These are phyloP conservation scores for Arothron firmamentum DNA, from an alignment of 2,113 vertebrate genomes.

Conservation along the genomic window DNA sequence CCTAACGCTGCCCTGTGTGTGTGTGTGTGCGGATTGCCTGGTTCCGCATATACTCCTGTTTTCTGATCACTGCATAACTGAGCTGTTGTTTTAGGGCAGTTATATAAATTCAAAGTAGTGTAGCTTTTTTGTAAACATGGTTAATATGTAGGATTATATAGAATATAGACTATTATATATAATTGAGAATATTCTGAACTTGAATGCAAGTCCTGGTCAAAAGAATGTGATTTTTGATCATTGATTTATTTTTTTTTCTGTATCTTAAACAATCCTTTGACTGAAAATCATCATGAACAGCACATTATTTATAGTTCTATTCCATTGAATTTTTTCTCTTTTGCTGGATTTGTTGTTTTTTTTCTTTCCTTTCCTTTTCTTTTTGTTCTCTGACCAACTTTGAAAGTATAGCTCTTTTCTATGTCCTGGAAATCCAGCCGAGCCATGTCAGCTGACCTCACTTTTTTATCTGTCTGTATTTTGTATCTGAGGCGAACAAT, in stretches of 20 bases:
- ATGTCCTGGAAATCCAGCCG: conserved; percentile 62
- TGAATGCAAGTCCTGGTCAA: not conserved
- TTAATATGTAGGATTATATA: not conserved
- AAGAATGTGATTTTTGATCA: conserved; percentile 2
- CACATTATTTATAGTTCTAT: conserved; percentile 38
- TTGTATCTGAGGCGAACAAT: conserved; percentile 8
- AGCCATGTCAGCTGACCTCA: conserved; percentile 69
- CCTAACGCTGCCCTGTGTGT: not conserved
- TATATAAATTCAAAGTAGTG: not conserved
- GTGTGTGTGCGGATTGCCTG: not conserved
- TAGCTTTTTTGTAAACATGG: not conserved
- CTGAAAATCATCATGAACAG: conserved; percentile 15
- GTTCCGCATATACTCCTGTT: not conserved
- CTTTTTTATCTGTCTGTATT: conserved; percentile 14
- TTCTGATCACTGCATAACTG: not conserved
- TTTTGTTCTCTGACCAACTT: conserved; percentile 19
- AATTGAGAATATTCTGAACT: no score
- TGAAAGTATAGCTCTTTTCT: conserved; percentile 44
- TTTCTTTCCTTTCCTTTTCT: conserved; percentile 3
- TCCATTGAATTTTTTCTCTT: conserved; percentile 1
- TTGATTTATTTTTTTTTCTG: not conserved
- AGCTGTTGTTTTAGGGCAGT: not conserved
- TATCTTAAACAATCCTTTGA: not conserved
- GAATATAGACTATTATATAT: no score
- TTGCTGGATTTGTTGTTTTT: not conserved